Base-by-base conservation (phyloP, 1,140 invertebrate genomes). In the Melipona quadrifasciata region DNA sequence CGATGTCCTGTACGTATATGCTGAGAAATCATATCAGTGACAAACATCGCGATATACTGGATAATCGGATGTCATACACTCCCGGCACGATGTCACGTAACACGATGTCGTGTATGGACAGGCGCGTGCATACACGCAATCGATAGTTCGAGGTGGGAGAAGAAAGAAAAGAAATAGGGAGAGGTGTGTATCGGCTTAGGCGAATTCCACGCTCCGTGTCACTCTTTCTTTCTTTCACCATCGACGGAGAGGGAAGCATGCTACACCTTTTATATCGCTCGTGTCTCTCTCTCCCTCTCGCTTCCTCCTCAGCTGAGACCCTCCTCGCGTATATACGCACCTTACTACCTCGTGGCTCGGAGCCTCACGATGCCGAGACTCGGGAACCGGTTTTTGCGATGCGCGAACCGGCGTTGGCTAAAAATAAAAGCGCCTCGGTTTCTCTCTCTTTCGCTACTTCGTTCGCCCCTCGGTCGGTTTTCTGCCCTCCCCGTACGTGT, bases 311-410 rank as follows among this genome's bases (percentile, higher is more conserved):
- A 70, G 24, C 73, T 57, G 73, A 85, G 85, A 85, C 86, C 87
- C 78, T 89, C 82, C 47, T 73, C 82, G 72, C 55, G 80, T 64
- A 74, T 85, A 87, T 87, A 83, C 88, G 85, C 89, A 81, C 73
- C 68, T 88, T 72, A n/a, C 58, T 61, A 84, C 83, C 84, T 71
- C 84, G 84, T 86, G 85, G 82, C 78, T 84, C 78, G 58, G 47
- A 57, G 39, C 39, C 21, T 58, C 47, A 31, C 0, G 47, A n/a
- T n/a, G 39, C 24, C 70, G 68, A 70, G 67, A 79, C 88, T 87
- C 68, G 83, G 88, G 51, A 92, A 93, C 93, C 93, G 92, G 93
- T 93, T 93, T 91, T 92, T 90, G 87, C 84, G 85, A 86, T 82
- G 84, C 84, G 75, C 85, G 75, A 87, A 88, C 81, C 86, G 73